Percentiles rank a stretch among this genome's conserved stretches.
Conservation (phyloP, 2,888 invertebrate genomes). For the Drymonia ruficornis region DNA sequence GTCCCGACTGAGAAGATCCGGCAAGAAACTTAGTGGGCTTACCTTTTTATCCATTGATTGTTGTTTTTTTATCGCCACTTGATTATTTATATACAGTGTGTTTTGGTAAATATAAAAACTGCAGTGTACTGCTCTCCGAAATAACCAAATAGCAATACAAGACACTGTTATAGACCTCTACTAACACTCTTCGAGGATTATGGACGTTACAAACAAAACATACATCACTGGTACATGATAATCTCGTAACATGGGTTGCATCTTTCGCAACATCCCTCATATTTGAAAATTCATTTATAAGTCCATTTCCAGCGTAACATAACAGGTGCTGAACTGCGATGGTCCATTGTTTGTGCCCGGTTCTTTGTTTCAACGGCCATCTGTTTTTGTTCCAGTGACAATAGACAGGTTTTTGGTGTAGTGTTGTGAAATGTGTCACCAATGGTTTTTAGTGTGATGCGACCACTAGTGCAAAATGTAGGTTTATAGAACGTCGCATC, state of each 20-base stretch:
- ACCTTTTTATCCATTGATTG: too few species aligned
- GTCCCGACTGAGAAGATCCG: too few species aligned
- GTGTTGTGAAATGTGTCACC: background rate
- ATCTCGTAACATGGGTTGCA: conserved; percentile 7
- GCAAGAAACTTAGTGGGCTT: too few species aligned
- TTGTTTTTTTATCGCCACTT: too few species aligned
- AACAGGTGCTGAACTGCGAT: conserved; percentile 24
- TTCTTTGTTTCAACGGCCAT: conserved; percentile 17
- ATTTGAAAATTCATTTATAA: conserved; percentile 27
- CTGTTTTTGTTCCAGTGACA: conserved; percentile 29
- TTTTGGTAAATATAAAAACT: too few species aligned
- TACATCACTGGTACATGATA: background rate
- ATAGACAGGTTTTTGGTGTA: conserved; percentile 12
- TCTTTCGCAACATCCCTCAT: conserved; percentile 19
- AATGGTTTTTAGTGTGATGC: background rate
- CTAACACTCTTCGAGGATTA: background rate
- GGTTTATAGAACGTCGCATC: too few species aligned
- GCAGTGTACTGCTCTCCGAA: too few species aligned
- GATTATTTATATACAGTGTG: too few species aligned
- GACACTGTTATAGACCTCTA: too few species aligned
- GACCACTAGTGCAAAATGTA: background rate
- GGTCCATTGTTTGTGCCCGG: conserved; percentile 23
- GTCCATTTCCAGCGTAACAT: conserved; percentile 12
- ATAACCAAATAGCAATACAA: too few species aligned
- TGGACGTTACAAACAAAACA: background rate